A percentile compares a stretch with the other conserved stretches of the same genome.
Conservation (phyloP, 2,888 invertebrate genomes). For the Mesopsocus fuscifrons region DNA sequence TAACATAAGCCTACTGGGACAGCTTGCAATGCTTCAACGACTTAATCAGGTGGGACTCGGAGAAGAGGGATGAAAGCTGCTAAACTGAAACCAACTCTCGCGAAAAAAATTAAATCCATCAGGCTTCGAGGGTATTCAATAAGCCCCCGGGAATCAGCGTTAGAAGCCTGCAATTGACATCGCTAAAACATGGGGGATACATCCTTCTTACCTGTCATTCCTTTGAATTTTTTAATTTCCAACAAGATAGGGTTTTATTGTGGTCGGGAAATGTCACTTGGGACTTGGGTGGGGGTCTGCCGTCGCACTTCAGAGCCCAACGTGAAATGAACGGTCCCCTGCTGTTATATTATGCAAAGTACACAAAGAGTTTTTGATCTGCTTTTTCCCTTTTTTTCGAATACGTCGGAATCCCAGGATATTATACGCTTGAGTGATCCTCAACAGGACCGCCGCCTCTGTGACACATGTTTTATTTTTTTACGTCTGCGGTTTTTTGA, state of each 20-base stretch:
- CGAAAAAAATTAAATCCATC: conserved; percentile 10
- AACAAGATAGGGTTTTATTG: conserved; percentile 10
- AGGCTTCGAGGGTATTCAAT: conserved; percentile 7
- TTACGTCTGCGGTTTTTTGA: too few species aligned
- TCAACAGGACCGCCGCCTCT: too few species aligned
- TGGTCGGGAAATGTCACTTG: conserved; percentile 2
- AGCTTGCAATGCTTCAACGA: too few species aligned
- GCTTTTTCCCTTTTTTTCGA: background rate
- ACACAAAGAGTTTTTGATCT: conserved; percentile 8
- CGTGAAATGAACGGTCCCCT: background rate
- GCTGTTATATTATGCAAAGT: conserved; percentile 8
- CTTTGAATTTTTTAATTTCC: conserved; percentile 7
- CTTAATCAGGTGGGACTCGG: too few species aligned
- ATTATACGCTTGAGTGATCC: background rate
- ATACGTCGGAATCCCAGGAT: conserved; percentile 4
- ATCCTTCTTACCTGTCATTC: background rate
- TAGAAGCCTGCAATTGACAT: too few species aligned
- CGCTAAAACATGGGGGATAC: too few species aligned
- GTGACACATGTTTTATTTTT: too few species aligned
- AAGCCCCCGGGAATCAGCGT: too few species aligned
- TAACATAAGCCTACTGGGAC: too few species aligned
- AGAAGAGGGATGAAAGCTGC: too few species aligned
- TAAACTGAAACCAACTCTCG: too few species aligned
- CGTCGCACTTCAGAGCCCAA: background rate
- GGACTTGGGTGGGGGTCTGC: background rate